Base-by-base conservation (phyloP, 2,888 invertebrate species). In the Drosophila barbarae region DNA sequence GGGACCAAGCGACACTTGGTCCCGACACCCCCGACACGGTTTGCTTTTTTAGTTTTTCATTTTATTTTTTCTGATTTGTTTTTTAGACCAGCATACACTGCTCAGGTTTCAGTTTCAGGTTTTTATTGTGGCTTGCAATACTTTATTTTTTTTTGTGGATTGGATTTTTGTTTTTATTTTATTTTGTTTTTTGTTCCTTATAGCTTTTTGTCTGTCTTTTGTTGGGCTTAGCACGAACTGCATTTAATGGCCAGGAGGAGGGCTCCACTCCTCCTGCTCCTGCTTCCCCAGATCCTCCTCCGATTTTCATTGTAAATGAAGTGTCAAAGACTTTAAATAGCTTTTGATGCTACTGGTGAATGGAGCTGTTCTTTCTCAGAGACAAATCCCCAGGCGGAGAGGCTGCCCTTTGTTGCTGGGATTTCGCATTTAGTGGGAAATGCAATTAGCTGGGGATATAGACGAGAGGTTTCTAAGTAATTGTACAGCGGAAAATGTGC, bases 281-380 rank as follows among this genome's bases (percentile, higher is more conserved):
- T 23, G 3, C 21, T 21, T 21, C 21, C 3, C 7, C 39, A 23
- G 9, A 23, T n/a, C 0, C 42, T 10, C 30, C 46, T 21, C 30
- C 18, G 46, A 77, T 81, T 85, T 82, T 81, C 84, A 78, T 84
- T 85, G 79, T 82, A 83, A 83, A 84, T 83, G 84, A 83, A 85
- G 83, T 85, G 83, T 83, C 83, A 83, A 83, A 83, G 83, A 83
- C 79, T 85, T 82, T 84, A 84, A 83, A 85, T 83, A 72, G 86
- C 82, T 85, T 84, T 85, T 75, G 79, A 79, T 77, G 83, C 84
- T 79, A 77, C 85, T 81, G 85, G 42, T 75, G 82, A 81, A 81
- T 81, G 78, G 83, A 85, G 77, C 74, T 64, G 85, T 83, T 82
- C 71, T 73, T 78, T 74, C 77, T 42, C 38, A 36, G 32, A 18